These are phyloP conservation scores for Patella ulyssiponensis DNA, from an alignment of 2,888 invertebrate genomes.

Conservation along the genomic window DNA sequence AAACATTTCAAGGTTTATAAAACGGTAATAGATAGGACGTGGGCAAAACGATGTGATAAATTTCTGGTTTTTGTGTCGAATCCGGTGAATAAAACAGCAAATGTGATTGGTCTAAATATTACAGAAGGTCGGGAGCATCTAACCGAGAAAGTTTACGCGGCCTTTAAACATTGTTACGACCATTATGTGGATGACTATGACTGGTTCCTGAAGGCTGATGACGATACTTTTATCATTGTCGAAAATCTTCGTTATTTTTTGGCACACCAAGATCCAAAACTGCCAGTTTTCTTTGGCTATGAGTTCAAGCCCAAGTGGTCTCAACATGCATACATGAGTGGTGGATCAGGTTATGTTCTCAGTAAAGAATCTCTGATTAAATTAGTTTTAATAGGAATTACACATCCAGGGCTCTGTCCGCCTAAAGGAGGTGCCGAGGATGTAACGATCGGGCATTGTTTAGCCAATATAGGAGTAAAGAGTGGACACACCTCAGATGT, in stretches of 20 bases:
- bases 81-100: not conserved
- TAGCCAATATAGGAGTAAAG: no score
- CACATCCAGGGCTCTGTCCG: no score
- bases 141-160: constrained; percentile 96
- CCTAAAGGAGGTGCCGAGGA: no score
- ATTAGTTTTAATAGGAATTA: constrained; percentile 80
- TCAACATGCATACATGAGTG: constrained; percentile 73
- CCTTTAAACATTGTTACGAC: constrained; percentile 88
- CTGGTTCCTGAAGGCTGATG: constrained; percentile 98
- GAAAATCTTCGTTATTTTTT: constrained; percentile 94
- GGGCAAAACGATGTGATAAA: constrained; percentile 85
- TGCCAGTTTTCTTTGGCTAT: constrained; percentile 84
- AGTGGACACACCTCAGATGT: no score
- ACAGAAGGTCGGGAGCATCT: constrained; percentile 89
- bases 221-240: constrained; percentile 95
- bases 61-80: constrained; percentile 71
- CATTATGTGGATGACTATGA: constrained; percentile 87
- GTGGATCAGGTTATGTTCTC: constrained; percentile 81
- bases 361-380: constrained; percentile 83
- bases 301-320: constrained; percentile 57
- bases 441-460: no score
- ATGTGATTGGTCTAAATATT: constrained; percentile 77
- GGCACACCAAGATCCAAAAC: constrained; percentile 80
- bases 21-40: constrained; percentile 90
- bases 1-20: constrained; percentile 89